Base-by-base conservation (phyloP, 1,140 invertebrate genomes). In the Zaprionus nigranus region DNA sequence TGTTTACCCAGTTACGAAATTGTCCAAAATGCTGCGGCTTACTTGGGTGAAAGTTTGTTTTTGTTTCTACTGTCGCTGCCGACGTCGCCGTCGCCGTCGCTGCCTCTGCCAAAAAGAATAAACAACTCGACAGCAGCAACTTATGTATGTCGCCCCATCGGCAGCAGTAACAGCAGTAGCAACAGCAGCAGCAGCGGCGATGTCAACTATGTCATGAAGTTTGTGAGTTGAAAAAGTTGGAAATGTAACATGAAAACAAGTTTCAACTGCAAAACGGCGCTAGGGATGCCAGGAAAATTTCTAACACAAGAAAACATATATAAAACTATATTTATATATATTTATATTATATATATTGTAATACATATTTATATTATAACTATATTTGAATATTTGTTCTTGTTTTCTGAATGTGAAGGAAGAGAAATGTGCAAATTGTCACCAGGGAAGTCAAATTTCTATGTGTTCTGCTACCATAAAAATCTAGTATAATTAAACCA, bases 1-100 rank as follows among this genome's bases (percentile, higher is more conserved):
- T 75, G 84, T 88, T 87, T 87, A 87, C 81, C 84, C 84, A 88
- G 85, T 88, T 90, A 88, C 84, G 85, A 88, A 90, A 88, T 90
- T 84, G 85, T 90, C 84, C 81, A 88, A 88, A 88, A 87, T 84
- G 84, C 84, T 83, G 84, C 81, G 81, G 85, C 84, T 87, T 87
- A 85, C 79, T 82, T 79, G 85, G 84, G 84, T 81, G 84, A 87
- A 87, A 87, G 84, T 87, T 87, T 83, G 74, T 78, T 83, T 73
- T 81, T 83, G 78, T 76, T 81, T 51, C 17, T 51, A 51, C 46
- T 6, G 46, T 3, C 20, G 34, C 34, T 79, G 62, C 36, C 11
- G 56, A 66, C 69, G 60, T 30, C 30, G 51, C 57, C 28, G 28
- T 30, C 7, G 6, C 1, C 6, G 26, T 28, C 26, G 56, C 69